phyloP scores from a whole-genome alignment of 2,797 vertebrate genomes.

The Eulemur albifrons region DNA sequence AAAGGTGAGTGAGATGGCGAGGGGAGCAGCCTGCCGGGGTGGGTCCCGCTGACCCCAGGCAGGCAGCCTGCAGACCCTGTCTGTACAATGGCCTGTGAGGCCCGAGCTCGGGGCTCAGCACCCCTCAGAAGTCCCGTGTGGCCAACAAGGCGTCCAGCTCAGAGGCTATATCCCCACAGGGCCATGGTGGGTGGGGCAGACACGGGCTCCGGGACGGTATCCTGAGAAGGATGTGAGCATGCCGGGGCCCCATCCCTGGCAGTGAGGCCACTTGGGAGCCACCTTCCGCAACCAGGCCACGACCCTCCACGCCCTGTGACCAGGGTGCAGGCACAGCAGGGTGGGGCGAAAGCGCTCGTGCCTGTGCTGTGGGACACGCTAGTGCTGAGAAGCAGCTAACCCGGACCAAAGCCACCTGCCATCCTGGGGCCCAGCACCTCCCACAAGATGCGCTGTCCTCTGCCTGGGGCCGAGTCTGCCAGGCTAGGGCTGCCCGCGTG shows the following conservation, averaged over 20 bases:
- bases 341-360: no score
- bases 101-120: background rate
- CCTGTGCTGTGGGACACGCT: rapidly evolving
- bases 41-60: background rate
- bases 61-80: background rate
- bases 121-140: background rate
- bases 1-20: background rate
- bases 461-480: rapidly evolving
- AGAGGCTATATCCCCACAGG: background rate
- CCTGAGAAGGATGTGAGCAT: rapidly evolving
- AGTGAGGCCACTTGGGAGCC: background rate
- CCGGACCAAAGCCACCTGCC: constrained; percentile 74
- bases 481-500: background rate
- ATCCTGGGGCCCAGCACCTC: background rate
- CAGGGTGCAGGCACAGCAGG: background rate
- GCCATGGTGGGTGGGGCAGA: rapidly evolving
- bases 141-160: background rate
- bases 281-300: background rate
- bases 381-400: background rate
- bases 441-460: background rate
- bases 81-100: rapidly evolving
- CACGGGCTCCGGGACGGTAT: no score
- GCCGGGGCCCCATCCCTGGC: background rate
- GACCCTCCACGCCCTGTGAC: background rate
- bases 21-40: rapidly evolving